Evolutionary conservation across 2,113 vertebrate genomes (phyloP).

Genomic region (Phrynosoma platyrhinos): DNA sequence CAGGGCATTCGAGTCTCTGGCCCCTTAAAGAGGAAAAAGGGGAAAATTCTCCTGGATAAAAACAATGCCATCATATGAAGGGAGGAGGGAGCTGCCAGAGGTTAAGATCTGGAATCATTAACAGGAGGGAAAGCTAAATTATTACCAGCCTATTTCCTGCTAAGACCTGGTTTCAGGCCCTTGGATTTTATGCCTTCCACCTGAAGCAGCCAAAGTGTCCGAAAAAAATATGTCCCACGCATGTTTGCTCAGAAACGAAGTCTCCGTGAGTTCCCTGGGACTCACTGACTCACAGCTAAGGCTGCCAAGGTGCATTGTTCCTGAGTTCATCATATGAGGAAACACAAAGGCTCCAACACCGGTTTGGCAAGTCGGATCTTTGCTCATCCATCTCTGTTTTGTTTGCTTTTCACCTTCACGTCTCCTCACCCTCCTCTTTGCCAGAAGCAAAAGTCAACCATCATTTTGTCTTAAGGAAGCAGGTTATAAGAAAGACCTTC

Average conservation of each 20-base stretch:
- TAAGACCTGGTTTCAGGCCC: slow-evolving; percentile 16
- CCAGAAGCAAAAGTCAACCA: slow-evolving; percentile 51
- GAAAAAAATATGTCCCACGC: background rate
- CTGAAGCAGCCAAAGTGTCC: background rate
- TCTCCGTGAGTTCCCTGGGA: background rate
- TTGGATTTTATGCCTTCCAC: background rate
- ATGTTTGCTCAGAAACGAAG: background rate
- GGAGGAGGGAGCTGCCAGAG: background rate
- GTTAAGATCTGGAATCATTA: slow-evolving; percentile 75
- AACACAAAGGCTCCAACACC: background rate
- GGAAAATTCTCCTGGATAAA: background rate
- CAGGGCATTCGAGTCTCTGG: background rate
- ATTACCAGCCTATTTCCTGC: slow-evolving; percentile 54
- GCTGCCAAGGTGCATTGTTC: background rate
- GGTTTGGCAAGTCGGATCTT: slow-evolving; percentile 48
- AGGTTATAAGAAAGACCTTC: slow-evolving; percentile 37
- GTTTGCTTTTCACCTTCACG: slow-evolving; percentile 27
- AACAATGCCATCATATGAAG: background rate
- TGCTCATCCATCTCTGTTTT: slow-evolving; percentile 37
- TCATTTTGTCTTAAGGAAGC: slow-evolving; percentile 70
- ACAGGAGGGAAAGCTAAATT: slow-evolving; percentile 68
- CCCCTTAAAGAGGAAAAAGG: background rate
- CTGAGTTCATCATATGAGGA: fast-evolving
- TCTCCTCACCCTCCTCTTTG: slow-evolving; percentile 1
- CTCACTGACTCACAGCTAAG: background rate